A percentile compares a stretch with the other conserved stretches of the same genome.
phyloP scores from a whole-genome alignment of 2,113 vertebrate genomes.

The Clarias gariepinus region DNA sequence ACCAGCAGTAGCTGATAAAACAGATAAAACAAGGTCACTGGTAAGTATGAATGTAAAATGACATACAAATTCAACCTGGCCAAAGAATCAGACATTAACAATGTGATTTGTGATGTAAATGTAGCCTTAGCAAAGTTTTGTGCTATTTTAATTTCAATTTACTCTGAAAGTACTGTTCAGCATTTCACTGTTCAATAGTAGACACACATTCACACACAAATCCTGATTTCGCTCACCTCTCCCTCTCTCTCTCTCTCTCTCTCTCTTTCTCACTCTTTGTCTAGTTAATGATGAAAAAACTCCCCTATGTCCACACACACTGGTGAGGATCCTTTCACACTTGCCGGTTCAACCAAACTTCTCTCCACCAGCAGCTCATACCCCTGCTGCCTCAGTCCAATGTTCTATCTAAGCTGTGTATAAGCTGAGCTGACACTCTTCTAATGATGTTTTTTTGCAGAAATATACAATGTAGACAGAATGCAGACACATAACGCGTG shows the following conservation, averaged over 20 bases:
- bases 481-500: not conserved
- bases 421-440: not conserved
- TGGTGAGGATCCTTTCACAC: not conserved
- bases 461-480: not conserved
- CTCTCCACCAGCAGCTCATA: not conserved
- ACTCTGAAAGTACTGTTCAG: not conserved
- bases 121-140: not conserved
- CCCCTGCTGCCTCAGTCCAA: not conserved
- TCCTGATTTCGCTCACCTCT: not conserved
- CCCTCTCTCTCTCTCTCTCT: slow-evolving; percentile 12
- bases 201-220: slow-evolving; percentile 7
- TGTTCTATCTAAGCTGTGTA: not conserved
- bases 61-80: no score
- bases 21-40: no score
- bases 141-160: not conserved
- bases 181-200: not conserved
- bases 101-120: no score
- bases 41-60: no score
- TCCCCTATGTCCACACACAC: not conserved
- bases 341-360: not conserved
- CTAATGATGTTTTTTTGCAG: not conserved
- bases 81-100: no score
- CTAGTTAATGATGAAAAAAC: not conserved
- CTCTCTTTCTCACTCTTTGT: not conserved
- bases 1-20: no score